Conservation (phyloP, 2,888 invertebrate species). For the Hypsopygia costalis region DNA sequence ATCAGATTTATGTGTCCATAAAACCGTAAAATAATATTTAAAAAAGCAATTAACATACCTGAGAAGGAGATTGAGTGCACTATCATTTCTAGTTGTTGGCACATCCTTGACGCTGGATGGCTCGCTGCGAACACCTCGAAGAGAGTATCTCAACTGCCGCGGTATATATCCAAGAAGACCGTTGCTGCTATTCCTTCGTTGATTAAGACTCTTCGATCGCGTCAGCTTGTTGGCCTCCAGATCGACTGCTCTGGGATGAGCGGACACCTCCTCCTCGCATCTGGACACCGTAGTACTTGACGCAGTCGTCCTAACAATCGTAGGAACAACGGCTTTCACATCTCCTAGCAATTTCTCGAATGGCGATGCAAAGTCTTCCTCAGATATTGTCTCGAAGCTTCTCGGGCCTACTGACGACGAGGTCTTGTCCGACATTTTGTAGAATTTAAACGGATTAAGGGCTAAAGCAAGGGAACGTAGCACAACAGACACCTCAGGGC, state of each 20-base stretch:
- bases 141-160: conserved; percentile 71
- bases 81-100: conserved; percentile 72
- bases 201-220: conserved; percentile 72
- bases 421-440: conserved; percentile 73
- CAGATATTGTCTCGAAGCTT: conserved; percentile 76
- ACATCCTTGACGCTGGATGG: conserved; percentile 73
- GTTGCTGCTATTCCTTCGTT: conserved; percentile 68
- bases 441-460: conserved; percentile 22
- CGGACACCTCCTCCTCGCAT: conserved; percentile 51
- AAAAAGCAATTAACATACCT: conserved; percentile 45
- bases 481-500: conserved; percentile 73
- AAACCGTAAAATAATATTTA: not conserved
- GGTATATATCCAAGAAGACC: conserved; percentile 78
- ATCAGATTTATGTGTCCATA: no score
- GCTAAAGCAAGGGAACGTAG: conserved; percentile 61
- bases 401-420: conserved; percentile 72
- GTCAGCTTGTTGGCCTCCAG: conserved; percentile 64
- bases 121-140: conserved; percentile 73
- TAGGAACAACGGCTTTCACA: conserved; percentile 64
- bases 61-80: conserved; percentile 72
- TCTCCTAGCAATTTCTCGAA: conserved; percentile 76
- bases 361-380: conserved; percentile 69
- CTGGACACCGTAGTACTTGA: conserved; percentile 60
- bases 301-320: conserved; percentile 69
- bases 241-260: conserved; percentile 48